Percentiles rank a stretch among this genome's conserved stretches.
Conservation (phyloP, 1,140 invertebrate species). For the Brachionus calyciflorus region DNA sequence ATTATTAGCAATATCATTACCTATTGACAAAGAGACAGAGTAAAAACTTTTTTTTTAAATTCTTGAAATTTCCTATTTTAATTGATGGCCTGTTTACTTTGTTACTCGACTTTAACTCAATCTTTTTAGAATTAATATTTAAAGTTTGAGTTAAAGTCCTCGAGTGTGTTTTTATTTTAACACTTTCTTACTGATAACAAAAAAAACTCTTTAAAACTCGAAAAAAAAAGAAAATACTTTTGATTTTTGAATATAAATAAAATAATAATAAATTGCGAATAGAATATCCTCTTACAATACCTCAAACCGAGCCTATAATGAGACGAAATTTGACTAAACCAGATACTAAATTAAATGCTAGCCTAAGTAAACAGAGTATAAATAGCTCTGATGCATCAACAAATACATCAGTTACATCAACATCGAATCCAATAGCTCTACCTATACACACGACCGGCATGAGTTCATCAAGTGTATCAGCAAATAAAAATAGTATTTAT, state of each 20-base stretch:
- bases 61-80: too few species aligned
- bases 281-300: constrained; percentile 1
- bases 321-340: not conserved
- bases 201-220: not conserved
- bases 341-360: not conserved
- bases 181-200: too few species aligned
- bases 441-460: not conserved
- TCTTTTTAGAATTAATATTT: too few species aligned
- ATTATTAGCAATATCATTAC: too few species aligned
- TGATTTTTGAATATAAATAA: not conserved
- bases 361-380: not conserved
- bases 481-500: constrained; percentile 38
- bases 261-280: not conserved
- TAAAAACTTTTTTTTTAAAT: too few species aligned
- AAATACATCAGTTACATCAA: not conserved
- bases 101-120: too few species aligned
- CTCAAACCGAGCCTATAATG: not conserved
- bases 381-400: not conserved
- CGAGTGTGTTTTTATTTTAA: too few species aligned
- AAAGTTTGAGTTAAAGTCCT: too few species aligned
- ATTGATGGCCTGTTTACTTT: too few species aligned
- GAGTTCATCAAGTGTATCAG: not conserved
- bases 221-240: not conserved
- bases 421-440: not conserved
- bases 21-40: too few species aligned